Evolutionary conservation across 2,888 invertebrate genomes (phyloP).

Genomic region (Pecten maximus): DNA sequence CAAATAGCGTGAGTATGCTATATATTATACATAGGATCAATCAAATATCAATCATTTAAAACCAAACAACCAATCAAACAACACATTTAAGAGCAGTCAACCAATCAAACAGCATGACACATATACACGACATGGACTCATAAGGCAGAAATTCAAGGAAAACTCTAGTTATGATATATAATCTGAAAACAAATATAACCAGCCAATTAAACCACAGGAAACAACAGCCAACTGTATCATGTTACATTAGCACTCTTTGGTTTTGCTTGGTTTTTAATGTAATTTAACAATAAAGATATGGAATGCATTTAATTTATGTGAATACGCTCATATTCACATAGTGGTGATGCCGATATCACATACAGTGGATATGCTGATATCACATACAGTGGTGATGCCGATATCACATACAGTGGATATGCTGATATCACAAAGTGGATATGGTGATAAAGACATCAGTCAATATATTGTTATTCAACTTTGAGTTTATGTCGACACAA

Average conservation of each 20-base stretch:
- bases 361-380: too few species aligned
- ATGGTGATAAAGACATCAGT: too few species aligned
- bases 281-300: not conserved
- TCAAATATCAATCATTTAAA: not conserved
- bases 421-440: too few species aligned
- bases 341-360: too few species aligned
- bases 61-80: conserved; percentile 2
- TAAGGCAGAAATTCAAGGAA: not conserved
- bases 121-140: not conserved
- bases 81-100: not conserved
- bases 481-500: not conserved
- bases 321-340: not conserved
- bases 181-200: not conserved
- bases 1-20: not conserved
- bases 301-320: not conserved
- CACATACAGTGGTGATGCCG: too few species aligned
- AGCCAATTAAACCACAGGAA: not conserved
- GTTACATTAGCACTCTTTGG: conserved; percentile 3
- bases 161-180: not conserved
- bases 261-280: not conserved
- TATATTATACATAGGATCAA: not conserved
- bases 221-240: not conserved
- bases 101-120: not conserved
- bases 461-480: too few species aligned
- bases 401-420: too few species aligned